Evolutionary conservation across 1,140 invertebrate species (phyloP).

Genomic region (Zaprionus lachaisei): DNA sequence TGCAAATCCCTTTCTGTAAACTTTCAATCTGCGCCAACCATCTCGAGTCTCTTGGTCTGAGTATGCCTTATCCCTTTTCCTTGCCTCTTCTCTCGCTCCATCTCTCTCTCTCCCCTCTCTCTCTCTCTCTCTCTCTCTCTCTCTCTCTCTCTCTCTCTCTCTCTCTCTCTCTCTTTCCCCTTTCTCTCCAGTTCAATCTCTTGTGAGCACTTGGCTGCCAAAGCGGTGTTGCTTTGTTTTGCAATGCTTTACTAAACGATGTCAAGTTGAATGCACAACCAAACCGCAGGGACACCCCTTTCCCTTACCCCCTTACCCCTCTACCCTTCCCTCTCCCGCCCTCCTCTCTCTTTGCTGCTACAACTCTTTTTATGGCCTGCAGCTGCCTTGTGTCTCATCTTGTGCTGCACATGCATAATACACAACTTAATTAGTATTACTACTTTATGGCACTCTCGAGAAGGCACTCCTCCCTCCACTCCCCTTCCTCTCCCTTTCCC

Average conservation of each 20-base stretch:
- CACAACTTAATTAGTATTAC: constrained; percentile 83
- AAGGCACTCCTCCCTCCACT: background rate
- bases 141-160: background rate
- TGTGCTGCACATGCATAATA: constrained; percentile 72
- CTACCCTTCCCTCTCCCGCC: background rate
- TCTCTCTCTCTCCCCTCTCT: background rate
- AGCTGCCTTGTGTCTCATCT: constrained; percentile 10
- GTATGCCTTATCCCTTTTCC: too few species aligned
- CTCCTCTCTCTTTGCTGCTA: background rate
- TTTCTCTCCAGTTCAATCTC: background rate
- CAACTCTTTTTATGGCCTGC: constrained; percentile 27
- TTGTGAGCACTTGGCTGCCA: constrained; percentile 49
- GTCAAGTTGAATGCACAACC: constrained; percentile 59
- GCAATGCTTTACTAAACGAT: constrained; percentile 62
- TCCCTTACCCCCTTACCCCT: background rate
- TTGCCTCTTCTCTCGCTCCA: background rate
- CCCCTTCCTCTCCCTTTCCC: background rate
- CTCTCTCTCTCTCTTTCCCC: background rate
- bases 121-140: background rate
- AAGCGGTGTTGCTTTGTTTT: background rate
- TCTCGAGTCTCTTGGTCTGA: background rate
- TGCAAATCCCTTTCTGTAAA: background rate
- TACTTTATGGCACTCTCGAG: constrained; percentile 77
- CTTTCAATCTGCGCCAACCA: constrained; percentile 2
- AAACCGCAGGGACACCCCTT: constrained; percentile 27